Conservation (phyloP, 2,888 invertebrate species). For the Molorchus minor region DNA sequence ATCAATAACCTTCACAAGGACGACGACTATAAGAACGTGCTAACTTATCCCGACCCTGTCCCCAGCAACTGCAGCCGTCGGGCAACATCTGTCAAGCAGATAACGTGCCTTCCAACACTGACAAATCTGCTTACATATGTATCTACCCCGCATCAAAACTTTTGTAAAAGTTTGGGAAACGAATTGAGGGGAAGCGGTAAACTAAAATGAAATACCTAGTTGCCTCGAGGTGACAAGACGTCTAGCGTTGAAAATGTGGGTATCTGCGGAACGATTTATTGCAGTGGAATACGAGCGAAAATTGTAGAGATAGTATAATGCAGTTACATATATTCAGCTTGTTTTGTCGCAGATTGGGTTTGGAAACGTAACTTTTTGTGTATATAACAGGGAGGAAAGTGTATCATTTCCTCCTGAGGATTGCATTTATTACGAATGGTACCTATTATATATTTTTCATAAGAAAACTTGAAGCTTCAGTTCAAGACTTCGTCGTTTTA, state of each 20-base stretch:
- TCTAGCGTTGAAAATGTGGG: constrained; percentile 9
- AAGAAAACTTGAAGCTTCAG: no score
- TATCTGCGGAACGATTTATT: constrained; percentile 8
- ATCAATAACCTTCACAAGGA: background rate
- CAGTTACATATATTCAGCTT: no score
- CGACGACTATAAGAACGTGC: constrained; percentile 9
- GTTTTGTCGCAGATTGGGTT: no score
- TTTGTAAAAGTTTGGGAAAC: constrained; percentile 35
- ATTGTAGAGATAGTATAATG: no score
- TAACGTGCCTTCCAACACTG: constrained; percentile 38
- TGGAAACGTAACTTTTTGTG: no score
- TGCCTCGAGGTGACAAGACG: constrained; percentile 23
- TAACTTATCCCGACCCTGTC: constrained; percentile 12
- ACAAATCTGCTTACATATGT: constrained; percentile 50
- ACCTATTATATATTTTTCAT: no score
- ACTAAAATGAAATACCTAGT: constrained; percentile 25
- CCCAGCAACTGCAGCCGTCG: constrained; percentile 14
- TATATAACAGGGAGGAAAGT: no score
- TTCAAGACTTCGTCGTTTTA: no score
- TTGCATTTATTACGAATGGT: no score
- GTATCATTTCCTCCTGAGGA: no score
- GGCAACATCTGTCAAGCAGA: constrained; percentile 39
- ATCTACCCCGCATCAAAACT: constrained; percentile 41
- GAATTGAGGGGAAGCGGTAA: constrained; percentile 18
- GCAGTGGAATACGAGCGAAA: background rate